phyloP scores from a whole-genome alignment of 2,113 vertebrate genomes.

The Echinops telfairi region DNA sequence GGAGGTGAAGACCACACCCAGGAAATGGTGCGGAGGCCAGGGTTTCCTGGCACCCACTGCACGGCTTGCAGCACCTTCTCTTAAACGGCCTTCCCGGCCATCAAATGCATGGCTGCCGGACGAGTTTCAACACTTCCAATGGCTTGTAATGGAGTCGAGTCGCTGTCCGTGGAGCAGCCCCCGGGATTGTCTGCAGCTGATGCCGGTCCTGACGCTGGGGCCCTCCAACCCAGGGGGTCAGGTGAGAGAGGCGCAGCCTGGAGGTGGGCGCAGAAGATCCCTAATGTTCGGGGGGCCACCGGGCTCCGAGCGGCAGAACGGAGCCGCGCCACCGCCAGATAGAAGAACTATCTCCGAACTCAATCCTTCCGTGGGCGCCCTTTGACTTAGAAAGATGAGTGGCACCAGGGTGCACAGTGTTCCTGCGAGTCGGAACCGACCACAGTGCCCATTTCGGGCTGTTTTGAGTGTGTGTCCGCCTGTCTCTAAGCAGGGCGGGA shows the following conservation, averaged over 20 bases:
- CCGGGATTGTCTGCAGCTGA: not conserved
- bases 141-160: not conserved
- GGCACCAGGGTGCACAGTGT: too few relatives aligned
- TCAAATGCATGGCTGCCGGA: not conserved
- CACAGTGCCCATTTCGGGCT: not conserved
- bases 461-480: not conserved
- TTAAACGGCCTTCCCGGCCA: not conserved
- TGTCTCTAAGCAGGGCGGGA: not conserved
- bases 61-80: not conserved
- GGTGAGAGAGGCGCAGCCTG: not conserved
- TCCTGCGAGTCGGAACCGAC: too few relatives aligned
- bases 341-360: not conserved
- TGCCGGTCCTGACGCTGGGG: not conserved
- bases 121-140: not conserved
- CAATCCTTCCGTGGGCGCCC: not conserved
- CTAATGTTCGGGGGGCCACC: too few relatives aligned
- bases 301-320: rapidly evolving
- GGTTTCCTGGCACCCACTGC: not conserved
- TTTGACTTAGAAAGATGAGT: not conserved
- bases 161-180: not conserved
- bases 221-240: too few relatives aligned
- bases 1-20: not conserved
- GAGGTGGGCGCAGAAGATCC: not conserved
- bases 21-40: not conserved
- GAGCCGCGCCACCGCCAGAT: not conserved